phyloP scores from a whole-genome alignment of 1,140 invertebrate genomes.

The Mylabris phalerata region DNA sequence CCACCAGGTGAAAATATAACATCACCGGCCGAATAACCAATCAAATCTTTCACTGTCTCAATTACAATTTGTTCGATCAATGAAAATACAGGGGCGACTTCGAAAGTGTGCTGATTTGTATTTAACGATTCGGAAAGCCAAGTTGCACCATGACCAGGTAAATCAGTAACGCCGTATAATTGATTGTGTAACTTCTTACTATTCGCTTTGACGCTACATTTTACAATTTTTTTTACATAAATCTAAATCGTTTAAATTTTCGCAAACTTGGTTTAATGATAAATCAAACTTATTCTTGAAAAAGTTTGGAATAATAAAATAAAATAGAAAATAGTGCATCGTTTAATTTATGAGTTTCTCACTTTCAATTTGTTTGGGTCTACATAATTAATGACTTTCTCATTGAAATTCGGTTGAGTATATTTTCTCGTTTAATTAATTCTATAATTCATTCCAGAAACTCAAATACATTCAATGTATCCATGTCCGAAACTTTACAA shows the following conservation, averaged over 20 bases:
- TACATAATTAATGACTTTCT: too few relatives aligned
- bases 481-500: slow-evolving; percentile 7
- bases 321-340: background rate
- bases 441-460: slow-evolving; percentile 6
- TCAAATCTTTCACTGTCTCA: slow-evolving; percentile 51
- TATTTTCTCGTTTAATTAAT: slow-evolving; percentile 8
- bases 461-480: slow-evolving; percentile 12
- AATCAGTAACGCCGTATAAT: slow-evolving; percentile 65
- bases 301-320: background rate
- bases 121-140: slow-evolving; percentile 71
- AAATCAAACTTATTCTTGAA: slow-evolving; percentile 14
- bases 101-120: slow-evolving; percentile 73
- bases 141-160: slow-evolving; percentile 64
- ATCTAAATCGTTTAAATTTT: slow-evolving; percentile 6
- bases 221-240: slow-evolving; percentile 47
- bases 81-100: slow-evolving; percentile 70
- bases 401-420: too few relatives aligned
- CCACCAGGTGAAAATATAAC: slow-evolving; percentile 78
- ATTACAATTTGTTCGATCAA: slow-evolving; percentile 62
- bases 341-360: background rate
- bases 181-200: slow-evolving; percentile 70
- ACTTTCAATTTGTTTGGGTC: slow-evolving; percentile 6
- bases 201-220: slow-evolving; percentile 66
- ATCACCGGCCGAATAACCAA: slow-evolving; percentile 61
- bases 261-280: background rate